phyloP scores from a whole-genome alignment of 2,888 invertebrate genomes.

The Prionchulus punctatus region DNA sequence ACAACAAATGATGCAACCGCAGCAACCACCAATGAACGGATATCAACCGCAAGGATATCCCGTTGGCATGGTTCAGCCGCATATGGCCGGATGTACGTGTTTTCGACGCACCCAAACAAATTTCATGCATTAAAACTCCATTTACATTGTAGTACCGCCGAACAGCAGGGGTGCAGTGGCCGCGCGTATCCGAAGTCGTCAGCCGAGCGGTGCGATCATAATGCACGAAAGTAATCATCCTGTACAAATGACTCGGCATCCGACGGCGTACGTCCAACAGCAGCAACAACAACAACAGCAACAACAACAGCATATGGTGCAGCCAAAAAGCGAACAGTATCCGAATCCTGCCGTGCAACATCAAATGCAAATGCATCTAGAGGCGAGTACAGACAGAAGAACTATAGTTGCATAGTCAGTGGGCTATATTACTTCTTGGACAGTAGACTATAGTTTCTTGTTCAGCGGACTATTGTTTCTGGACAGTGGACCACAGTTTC shows the following conservation, averaged over 20 bases:
- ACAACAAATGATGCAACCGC: too few relatives aligned
- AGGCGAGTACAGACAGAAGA: not conserved
- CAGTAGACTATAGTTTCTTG: too few relatives aligned
- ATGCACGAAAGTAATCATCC: not conserved
- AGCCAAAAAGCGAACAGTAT: not conserved
- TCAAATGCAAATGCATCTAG: not conserved
- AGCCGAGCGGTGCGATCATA: not conserved
- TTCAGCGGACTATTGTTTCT: not conserved
- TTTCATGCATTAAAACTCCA: not conserved
- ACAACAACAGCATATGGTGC: not conserved
- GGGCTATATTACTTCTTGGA: not conserved
- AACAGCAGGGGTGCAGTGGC: not conserved
- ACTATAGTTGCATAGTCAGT: not conserved
- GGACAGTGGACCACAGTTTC: not conserved
- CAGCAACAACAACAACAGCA: not conserved
- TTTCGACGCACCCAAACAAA: not conserved
- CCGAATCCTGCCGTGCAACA: not conserved
- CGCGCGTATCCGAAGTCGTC: not conserved
- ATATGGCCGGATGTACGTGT: too few relatives aligned
- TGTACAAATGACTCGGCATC: not conserved
- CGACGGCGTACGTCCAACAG: not conserved
- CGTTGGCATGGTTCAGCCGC: too few relatives aligned
- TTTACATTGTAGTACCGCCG: too few relatives aligned
- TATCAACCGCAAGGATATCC: too few relatives aligned
- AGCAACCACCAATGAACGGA: too few relatives aligned